phyloP scores from a whole-genome alignment of 2,797 vertebrate species.

The Semotilus atromaculatus region DNA sequence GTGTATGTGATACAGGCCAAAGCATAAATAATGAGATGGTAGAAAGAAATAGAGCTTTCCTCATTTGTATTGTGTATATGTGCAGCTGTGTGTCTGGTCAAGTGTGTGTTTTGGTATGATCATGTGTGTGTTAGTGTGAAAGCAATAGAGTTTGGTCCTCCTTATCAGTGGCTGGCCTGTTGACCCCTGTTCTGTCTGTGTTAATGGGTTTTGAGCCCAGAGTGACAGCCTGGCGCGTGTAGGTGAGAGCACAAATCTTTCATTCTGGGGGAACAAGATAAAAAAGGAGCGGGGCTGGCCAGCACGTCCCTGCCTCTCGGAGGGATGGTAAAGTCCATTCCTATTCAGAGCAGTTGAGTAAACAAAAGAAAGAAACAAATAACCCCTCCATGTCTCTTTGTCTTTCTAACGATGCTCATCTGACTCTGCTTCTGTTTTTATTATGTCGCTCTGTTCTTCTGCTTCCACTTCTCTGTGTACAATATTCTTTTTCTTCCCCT shows the following conservation, averaged over 20 bases:
- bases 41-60: neutral
- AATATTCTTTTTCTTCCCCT: slow-evolving; percentile 23
- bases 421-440: slow-evolving; percentile 52
- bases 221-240: neutral
- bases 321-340: slow-evolving; percentile 57
- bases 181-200: slow-evolving; percentile 37
- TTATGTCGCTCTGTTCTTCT: slow-evolving; percentile 32
- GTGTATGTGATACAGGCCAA: neutral
- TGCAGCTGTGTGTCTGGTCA: neutral
- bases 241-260: slow-evolving; percentile 37
- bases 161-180: slow-evolving; percentile 48
- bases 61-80: neutral
- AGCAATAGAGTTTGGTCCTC: slow-evolving; percentile 65
- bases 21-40: neutral
- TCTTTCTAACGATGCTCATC: slow-evolving; percentile 46
- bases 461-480: slow-evolving; percentile 29
- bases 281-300: slow-evolving; percentile 56
- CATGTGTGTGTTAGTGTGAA: slow-evolving; percentile 60
- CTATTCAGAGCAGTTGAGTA: slow-evolving; percentile 64
- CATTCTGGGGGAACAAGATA: slow-evolving; percentile 12
- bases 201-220: slow-evolving; percentile 47
- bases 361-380: slow-evolving; percentile 51
- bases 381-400: slow-evolving; percentile 8
- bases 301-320: slow-evolving; percentile 61
- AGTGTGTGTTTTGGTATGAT: slow-evolving; percentile 6